Evolutionary conservation across 2,888 invertebrate species (phyloP).

Genomic region (Philereme transversata): DNA sequence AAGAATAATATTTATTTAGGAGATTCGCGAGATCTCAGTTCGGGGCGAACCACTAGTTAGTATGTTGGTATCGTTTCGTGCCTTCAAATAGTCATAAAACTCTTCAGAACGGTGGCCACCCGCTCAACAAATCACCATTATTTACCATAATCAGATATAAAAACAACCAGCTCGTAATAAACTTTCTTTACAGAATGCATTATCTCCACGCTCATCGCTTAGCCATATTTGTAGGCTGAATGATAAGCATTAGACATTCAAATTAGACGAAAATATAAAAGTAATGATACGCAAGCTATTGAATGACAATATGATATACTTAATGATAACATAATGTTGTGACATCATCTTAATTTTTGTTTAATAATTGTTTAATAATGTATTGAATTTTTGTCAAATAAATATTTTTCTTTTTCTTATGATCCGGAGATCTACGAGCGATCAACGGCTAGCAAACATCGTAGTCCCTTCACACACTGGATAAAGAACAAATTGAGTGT

Average conservation of each 20-base stretch:
- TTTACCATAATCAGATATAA: conserved; percentile 38
- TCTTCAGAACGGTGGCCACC: conserved; percentile 32
- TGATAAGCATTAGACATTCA: conserved; percentile 71
- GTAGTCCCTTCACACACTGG: too few relatives aligned
- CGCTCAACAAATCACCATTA: conserved; percentile 36
- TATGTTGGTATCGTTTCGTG: conserved; percentile 10
- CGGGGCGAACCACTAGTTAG: too few relatives aligned
- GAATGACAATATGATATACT: neutral
- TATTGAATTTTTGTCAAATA: too few relatives aligned
- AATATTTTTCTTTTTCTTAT: too few relatives aligned
- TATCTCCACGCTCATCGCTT: conserved; percentile 48
- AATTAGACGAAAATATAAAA: conserved; percentile 69
- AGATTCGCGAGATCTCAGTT: too few relatives aligned
- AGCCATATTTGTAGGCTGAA: conserved; percentile 57
- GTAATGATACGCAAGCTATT: neutral
- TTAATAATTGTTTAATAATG: too few relatives aligned
- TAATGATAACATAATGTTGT: too few relatives aligned
- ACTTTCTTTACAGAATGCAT: conserved; percentile 38
- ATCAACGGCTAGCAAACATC: too few relatives aligned
- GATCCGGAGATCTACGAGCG: too few relatives aligned
- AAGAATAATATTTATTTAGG: too few relatives aligned
- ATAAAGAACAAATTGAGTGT: too few relatives aligned
- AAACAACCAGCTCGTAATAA: conserved; percentile 35
- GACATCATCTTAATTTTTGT: too few relatives aligned
- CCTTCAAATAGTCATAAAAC: conserved; percentile 21